A percentile compares a stretch with the other conserved stretches of the same genome.
These are phyloP conservation scores for Agrotis clavis DNA, from an alignment of 2,888 invertebrate species.

Conservation along the genomic window DNA sequence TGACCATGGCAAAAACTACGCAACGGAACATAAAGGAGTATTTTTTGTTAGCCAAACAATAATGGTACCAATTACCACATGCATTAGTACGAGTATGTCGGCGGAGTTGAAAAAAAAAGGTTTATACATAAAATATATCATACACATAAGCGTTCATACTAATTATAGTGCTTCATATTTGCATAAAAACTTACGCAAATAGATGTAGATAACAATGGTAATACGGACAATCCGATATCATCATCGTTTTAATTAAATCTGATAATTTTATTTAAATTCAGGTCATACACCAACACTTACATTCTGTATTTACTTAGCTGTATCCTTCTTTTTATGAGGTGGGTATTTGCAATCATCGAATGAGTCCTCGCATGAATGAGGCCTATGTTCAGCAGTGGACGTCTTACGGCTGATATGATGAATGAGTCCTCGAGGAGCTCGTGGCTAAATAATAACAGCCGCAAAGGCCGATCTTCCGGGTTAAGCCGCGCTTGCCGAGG, in stretches of 20 bases:
- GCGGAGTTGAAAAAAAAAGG: no score
- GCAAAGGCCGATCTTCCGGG: no score
- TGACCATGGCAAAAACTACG: constrained; percentile 58
- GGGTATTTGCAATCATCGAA: no score
- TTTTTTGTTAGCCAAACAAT: constrained; percentile 64
- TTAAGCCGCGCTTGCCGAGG: no score
- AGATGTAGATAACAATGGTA: constrained; percentile 30
- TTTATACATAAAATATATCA: neutral
- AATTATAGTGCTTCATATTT: constrained; percentile 56
- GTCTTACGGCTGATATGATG: no score
- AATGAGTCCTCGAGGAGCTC: no score
- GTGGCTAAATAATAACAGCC: no score
- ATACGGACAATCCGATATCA: constrained; percentile 1
- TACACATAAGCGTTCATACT: constrained; percentile 52
- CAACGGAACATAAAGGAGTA: constrained; percentile 40
- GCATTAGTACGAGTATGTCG: constrained; percentile 23
- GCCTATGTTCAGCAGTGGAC: no score
- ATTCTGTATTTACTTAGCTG: no score
- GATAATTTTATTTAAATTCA: neutral
- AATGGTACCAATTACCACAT: constrained; percentile 57
- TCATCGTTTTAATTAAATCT: constrained; percentile 15
- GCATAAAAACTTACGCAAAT: constrained; percentile 44
- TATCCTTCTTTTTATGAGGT: no score
- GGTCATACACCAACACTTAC: neutral
- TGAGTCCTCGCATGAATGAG: no score